These are phyloP conservation scores for Sinohyriopsis cumingii DNA, from an alignment of 2,888 invertebrate genomes.

Conservation along the genomic window DNA sequence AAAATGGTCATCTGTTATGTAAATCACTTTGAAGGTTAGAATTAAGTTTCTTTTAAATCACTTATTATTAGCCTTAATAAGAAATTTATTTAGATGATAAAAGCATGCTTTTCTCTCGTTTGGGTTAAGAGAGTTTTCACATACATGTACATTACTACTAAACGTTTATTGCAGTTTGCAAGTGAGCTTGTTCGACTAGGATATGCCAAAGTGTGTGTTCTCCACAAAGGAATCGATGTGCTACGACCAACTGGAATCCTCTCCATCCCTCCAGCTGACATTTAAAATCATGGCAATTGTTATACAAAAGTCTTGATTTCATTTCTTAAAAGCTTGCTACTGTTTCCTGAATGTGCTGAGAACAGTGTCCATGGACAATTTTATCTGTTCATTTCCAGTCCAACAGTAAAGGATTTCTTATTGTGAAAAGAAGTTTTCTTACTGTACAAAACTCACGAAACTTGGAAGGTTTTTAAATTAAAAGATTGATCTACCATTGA, in stretches of 20 bases:
- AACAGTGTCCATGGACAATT: no score
- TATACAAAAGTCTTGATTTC: not conserved
- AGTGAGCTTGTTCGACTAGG: slow-evolving; percentile 86
- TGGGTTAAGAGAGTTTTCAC: not conserved
- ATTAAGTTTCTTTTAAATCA: no score
- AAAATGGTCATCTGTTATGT: no score
- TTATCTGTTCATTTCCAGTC: no score
- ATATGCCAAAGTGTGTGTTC: slow-evolving; percentile 85
- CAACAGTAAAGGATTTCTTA: no score
- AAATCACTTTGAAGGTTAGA: no score
- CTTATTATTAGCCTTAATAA: no score
- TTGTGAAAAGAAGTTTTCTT: no score
- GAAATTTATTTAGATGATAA: not conserved
- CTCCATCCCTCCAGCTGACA: slow-evolving; percentile 72
- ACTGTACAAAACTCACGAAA: no score
- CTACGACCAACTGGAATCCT: slow-evolving; percentile 75
- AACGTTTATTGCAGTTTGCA: slow-evolving; percentile 81
- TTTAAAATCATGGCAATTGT: slow-evolving; percentile 35
- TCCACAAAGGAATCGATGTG: slow-evolving; percentile 91
- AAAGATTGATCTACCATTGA: no score
- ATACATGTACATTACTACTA: not conserved
- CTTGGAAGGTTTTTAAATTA: no score
- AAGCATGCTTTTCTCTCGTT: not conserved
- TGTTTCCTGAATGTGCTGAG: no score
- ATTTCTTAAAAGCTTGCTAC: not conserved